Conservation (phyloP, 1,140 invertebrate species). For the Drosophila kohkoa region DNA sequence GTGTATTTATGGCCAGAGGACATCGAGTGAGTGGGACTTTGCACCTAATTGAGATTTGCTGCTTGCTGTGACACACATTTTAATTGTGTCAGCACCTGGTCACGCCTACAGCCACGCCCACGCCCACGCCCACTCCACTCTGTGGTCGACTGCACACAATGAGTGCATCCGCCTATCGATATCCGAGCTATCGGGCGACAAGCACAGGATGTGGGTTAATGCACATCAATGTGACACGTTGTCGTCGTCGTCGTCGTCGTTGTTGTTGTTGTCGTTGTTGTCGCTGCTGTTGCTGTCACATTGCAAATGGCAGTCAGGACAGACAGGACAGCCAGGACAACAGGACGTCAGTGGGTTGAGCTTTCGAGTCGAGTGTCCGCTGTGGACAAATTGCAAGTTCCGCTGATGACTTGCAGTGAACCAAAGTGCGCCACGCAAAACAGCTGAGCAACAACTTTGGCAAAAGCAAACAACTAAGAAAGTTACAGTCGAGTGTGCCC, state of each 20-base stretch:
- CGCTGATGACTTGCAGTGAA: background rate
- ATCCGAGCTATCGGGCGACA: conserved; percentile 6
- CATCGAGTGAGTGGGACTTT: background rate
- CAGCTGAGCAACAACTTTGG: background rate
- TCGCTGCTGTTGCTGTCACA: background rate
- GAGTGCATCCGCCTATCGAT: conserved; percentile 15
- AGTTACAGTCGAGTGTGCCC: too few relatives aligned
- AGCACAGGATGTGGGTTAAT: conserved; percentile 48
- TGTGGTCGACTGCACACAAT: background rate
- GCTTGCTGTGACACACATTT: conserved; percentile 46
- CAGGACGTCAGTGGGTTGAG: background rate
- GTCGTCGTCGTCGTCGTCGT: background rate
- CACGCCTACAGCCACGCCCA: background rate
- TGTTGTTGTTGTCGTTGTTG: too few relatives aligned
- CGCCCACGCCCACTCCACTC: background rate
- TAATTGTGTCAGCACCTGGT: conserved; percentile 50
- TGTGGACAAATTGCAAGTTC: conserved; percentile 10
- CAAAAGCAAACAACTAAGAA: background rate
- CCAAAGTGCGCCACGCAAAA: conserved; percentile 1
- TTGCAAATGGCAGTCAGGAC: background rate
- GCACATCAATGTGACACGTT: conserved; percentile 38
- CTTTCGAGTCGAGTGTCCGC: conserved; percentile 3
- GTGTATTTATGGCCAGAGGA: conserved; percentile 31
- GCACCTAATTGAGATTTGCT: conserved; percentile 59
- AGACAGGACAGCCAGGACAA: background rate